phyloP scores from a whole-genome alignment of 2,113 vertebrate species.

The Copsychus sechellarum region DNA sequence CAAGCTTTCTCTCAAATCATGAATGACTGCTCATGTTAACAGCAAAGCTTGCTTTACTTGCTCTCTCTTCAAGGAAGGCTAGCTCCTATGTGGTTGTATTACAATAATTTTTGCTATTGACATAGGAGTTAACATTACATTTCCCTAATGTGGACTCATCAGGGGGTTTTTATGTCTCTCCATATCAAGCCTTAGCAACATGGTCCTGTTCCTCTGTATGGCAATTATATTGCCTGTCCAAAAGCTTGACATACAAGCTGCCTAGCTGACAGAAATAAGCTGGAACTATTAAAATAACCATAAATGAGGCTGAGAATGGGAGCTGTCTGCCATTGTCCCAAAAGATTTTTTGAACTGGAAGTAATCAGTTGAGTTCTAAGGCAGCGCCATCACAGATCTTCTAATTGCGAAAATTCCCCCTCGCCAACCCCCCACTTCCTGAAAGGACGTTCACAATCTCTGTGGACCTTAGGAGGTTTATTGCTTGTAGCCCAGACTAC shows the following conservation, averaged over 20 bases:
- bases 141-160: slow-evolving; percentile 26
- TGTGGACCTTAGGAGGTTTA: neutral
- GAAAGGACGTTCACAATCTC: slow-evolving; percentile 34
- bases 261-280: slow-evolving; percentile 64
- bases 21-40: neutral
- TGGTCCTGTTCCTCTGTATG: slow-evolving; percentile 29
- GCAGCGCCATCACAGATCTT: slow-evolving; percentile 63
- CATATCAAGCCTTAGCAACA: neutral
- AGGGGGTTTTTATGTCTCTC: slow-evolving; percentile 29
- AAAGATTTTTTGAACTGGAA: slow-evolving; percentile 84
- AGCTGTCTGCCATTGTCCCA: slow-evolving; percentile 76
- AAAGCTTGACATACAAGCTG: slow-evolving; percentile 50
- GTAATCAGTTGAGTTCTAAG: slow-evolving; percentile 77
- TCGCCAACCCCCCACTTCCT: neutral
- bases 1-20: neutral
- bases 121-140: slow-evolving; percentile 10
- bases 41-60: neutral
- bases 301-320: slow-evolving; percentile 77
- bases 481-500: neutral
- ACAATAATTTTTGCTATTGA: slow-evolving; percentile 25
- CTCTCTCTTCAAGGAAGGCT: neutral
- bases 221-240: slow-evolving; percentile 35
- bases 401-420: slow-evolving; percentile 54
- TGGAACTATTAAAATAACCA: slow-evolving; percentile 77
- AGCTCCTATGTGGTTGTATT: neutral